These are phyloP conservation scores for Alcis repandata DNA, from an alignment of 2,888 invertebrate genomes.

Conservation along the genomic window DNA sequence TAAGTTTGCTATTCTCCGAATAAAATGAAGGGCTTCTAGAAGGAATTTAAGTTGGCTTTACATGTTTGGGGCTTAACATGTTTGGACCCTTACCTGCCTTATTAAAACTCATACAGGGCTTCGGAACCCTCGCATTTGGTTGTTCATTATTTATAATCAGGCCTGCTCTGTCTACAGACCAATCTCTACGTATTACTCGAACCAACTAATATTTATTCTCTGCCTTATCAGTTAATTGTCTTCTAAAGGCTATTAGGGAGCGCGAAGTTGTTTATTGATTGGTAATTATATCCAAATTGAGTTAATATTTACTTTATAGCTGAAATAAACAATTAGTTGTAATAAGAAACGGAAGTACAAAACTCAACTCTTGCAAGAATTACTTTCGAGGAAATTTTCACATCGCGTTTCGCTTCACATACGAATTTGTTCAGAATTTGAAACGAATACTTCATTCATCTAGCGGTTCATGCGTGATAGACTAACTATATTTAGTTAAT, in stretches of 20 bases:
- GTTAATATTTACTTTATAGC: slow-evolving; percentile 10
- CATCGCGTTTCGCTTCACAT: too few species aligned
- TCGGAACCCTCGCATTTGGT: not conserved
- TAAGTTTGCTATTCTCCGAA: not conserved
- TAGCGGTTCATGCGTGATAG: not conserved
- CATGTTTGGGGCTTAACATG: too few species aligned
- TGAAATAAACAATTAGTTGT: slow-evolving; percentile 6
- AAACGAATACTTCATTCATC: not conserved
- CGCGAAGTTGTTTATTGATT: not conserved
- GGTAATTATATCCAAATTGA: slow-evolving; percentile 22
- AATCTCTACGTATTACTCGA: not conserved
- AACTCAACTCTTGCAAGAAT: slow-evolving; percentile 1
- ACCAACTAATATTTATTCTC: not conserved
- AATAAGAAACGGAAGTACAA: slow-evolving; percentile 17
- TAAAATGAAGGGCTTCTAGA: not conserved
- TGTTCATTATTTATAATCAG: not conserved
- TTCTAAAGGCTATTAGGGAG: slow-evolving; percentile 11
- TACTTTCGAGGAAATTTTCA: not conserved
- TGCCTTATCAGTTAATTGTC: slow-evolving; percentile 17
- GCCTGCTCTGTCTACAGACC: not conserved
- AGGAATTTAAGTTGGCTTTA: slow-evolving; percentile 4
- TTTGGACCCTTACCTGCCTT: not conserved
- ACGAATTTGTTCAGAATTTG: too few species aligned
- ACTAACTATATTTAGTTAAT: slow-evolving; percentile 7
- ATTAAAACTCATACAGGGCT: not conserved